Evolutionary conservation across 2,797 vertebrate species (phyloP).

Genomic region (Phrynocephalus forsythii): DNA sequence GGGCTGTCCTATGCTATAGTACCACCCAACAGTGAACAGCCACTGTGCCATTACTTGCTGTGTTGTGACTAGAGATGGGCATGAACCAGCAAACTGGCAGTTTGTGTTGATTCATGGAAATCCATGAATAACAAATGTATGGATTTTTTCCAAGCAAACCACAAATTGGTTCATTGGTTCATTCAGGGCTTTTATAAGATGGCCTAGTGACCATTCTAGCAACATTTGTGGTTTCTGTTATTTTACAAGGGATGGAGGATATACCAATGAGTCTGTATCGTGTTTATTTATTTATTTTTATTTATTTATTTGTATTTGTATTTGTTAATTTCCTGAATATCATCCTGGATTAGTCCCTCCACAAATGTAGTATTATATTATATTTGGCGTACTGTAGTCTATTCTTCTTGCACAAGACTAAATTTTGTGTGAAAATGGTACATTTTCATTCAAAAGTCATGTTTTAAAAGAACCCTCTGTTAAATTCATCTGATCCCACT

Average conservation of each 20-base stretch:
- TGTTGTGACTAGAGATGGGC: not conserved
- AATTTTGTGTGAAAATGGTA: not conserved
- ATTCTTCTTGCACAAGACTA: not conserved
- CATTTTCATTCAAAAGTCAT: not conserved
- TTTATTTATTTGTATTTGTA: too few relatives aligned
- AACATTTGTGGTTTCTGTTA: not conserved
- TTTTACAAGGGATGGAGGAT: not conserved
- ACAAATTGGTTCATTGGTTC: too few relatives aligned
- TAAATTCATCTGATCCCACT: not conserved
- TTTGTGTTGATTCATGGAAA: too few relatives aligned
- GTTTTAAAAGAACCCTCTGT: not conserved
- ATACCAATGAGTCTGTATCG: not conserved
- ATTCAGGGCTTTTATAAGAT: too few relatives aligned
- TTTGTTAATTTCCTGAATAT: not conserved
- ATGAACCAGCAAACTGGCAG: too few relatives aligned
- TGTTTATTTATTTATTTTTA: too few relatives aligned
- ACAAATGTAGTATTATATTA: not conserved
- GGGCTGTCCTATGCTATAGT: too few relatives aligned
- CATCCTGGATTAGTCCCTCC: too few relatives aligned
- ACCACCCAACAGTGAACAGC: too few relatives aligned
- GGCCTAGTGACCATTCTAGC: not conserved
- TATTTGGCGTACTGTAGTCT: too few relatives aligned
- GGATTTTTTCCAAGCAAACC: too few relatives aligned
- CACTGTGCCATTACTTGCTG: not conserved
- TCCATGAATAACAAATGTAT: too few relatives aligned